phyloP scores from a whole-genome alignment of 2,797 vertebrate species.

The Calcarius lapponicus region DNA sequence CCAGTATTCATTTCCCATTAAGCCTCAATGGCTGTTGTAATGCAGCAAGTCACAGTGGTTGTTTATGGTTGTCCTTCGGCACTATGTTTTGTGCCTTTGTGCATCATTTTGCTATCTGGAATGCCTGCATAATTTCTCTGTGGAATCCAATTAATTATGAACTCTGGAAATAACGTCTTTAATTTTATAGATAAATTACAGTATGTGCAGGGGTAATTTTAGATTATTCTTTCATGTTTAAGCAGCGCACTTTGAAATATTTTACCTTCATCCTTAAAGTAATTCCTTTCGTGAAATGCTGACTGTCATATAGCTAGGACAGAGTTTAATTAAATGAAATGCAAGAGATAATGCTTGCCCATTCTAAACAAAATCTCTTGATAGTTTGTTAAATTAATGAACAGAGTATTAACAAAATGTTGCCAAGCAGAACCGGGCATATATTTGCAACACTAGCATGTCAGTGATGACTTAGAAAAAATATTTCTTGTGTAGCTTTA shows the following conservation, averaged over 20 bases:
- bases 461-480: slow-evolving; percentile 19
- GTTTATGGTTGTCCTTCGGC: slow-evolving; percentile 65
- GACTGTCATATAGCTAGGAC: slow-evolving; percentile 66
- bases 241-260: slow-evolving; percentile 64
- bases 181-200: slow-evolving; percentile 71
- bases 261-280: slow-evolving; percentile 68
- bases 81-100: slow-evolving; percentile 50
- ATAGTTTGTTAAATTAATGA: slow-evolving; percentile 76
- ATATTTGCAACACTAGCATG: slow-evolving; percentile 33
- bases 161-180: slow-evolving; percentile 70
- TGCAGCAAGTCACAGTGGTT: slow-evolving; percentile 35
- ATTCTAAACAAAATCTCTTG: slow-evolving; percentile 70
- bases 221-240: slow-evolving; percentile 66
- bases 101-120: slow-evolving; percentile 59
- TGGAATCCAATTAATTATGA: slow-evolving; percentile 75
- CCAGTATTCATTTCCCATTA: slow-evolving; percentile 66
- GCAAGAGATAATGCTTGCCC: slow-evolving; percentile 71
- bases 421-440: slow-evolving; percentile 59
- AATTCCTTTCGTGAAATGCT: slow-evolving; percentile 69
- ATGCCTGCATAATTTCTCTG: slow-evolving; percentile 69
- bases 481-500: background rate
- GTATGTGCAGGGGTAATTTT: slow-evolving; percentile 59
- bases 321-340: slow-evolving; percentile 78
- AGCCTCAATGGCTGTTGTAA: slow-evolving; percentile 57
- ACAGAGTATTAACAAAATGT: slow-evolving; percentile 62